phyloP scores from a whole-genome alignment of 2,888 invertebrate genomes.

The Nomada fucata region DNA sequence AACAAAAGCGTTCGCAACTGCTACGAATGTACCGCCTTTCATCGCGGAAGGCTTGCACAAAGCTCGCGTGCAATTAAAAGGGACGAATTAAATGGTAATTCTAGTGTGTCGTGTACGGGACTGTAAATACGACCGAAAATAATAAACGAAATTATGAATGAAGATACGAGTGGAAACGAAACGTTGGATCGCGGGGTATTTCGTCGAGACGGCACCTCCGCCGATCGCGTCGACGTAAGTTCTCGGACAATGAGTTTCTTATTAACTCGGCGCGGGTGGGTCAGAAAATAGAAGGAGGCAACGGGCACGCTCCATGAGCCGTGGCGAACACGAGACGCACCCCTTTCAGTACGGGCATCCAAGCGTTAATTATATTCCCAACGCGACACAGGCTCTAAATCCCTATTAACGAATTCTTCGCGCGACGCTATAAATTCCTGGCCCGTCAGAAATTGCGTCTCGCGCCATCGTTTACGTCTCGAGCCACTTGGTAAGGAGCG shows the following conservation, averaged over 20 bases:
- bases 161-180: not conserved
- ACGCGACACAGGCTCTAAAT: conserved; percentile 11
- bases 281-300: conserved; percentile 16
- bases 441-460: conserved; percentile 28
- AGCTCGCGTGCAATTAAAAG: not conserved
- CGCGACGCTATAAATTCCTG: conserved; percentile 38
- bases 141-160: not conserved
- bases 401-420: conserved; percentile 50
- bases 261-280: conserved; percentile 9
- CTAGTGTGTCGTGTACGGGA: not conserved
- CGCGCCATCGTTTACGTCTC: conserved; percentile 24
- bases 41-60: not conserved
- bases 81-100: not conserved
- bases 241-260: too few species aligned
- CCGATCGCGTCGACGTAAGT: too few species aligned
- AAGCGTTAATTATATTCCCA: conserved; percentile 48
- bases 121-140: too few species aligned
- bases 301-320: conserved; percentile 22
- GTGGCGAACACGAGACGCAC: conserved; percentile 17
- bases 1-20: not conserved
- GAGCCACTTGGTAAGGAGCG: not conserved
- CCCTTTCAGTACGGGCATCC: conserved; percentile 13
- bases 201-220: not conserved
- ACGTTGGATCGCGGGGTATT: not conserved
- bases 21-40: not conserved